Evolutionary conservation across 2,113 vertebrate species (phyloP), one percentile per base, ranked within the genome.

Genomic region (Struthidea cinerea): DNA sequence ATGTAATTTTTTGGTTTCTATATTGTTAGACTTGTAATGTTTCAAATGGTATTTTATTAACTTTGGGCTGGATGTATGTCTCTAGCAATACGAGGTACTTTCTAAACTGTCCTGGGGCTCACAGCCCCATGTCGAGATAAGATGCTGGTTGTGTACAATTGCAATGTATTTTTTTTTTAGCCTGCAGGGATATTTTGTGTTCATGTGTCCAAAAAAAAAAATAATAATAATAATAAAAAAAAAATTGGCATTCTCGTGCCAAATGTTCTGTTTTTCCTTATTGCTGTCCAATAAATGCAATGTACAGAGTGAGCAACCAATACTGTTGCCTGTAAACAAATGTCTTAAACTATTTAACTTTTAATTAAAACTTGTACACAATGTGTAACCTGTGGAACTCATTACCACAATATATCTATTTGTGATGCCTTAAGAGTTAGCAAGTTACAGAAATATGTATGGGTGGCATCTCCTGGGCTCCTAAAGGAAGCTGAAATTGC

Each of bases 161-260:
- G 98, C 98, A 98, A 98, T 98, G 98, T 99, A 93, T 90, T 87
- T 79, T 69, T 95, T 97, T 98, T 98, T 98, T 99, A 98, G 98
- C 98, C 98, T 99, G 99, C 99, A 99, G 99, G 99, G 99, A 98
- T 98, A 97, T 98, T 98, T 98, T 99, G 99, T 99, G 99, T 99
- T 99, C 97, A 98, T 98, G 99, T 99, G 98, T 98, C 98, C 98
- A 98, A 98, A 99, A 99, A 99, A 98, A 98, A 94, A 42, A 83
- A 94, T 61, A 82, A 92, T 71, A 89, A 95, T 47, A 89, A 93
- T 53, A 91, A 92, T 21, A 82, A 56, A 4, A n/a, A 32, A 99
- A 98, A 98, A 98, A 98, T 96, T 98, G 99, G 98, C 99, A 99
- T 99, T 99, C 91, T 98, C 95, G 98, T 98, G 99, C 99, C 98